Conservation (phyloP, 2,113 vertebrate genomes). For the Scophthalmus maximus region DNA sequence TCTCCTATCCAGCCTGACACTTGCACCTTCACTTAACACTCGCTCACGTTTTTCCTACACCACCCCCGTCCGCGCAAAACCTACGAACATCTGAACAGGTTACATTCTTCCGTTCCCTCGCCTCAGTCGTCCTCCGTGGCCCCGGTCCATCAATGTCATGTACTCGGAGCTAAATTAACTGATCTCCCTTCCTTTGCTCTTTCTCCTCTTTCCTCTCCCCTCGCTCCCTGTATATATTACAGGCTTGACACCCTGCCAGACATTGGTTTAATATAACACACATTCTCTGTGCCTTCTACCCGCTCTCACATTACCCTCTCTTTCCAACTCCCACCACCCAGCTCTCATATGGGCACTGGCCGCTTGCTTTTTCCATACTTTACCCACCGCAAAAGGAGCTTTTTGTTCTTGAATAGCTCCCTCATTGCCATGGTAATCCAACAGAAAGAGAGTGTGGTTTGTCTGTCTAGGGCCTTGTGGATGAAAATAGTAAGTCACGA, state of each 20-base stretch:
- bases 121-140: conserved; percentile 12
- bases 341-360: conserved; percentile 70
- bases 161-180: conserved; percentile 66
- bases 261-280: conserved; percentile 80
- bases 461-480: conserved; percentile 66
- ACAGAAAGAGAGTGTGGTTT: conserved; percentile 69
- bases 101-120: conserved; percentile 44
- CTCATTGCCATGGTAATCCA: conserved; percentile 79
- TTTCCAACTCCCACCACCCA: conserved; percentile 69
- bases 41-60: conserved; percentile 45
- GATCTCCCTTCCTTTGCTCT: conserved; percentile 64
- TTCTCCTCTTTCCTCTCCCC: conserved; percentile 25
- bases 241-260: conserved; percentile 73
- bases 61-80: neutral
- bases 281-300: conserved; percentile 70
- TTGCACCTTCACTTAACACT: conserved; percentile 61
- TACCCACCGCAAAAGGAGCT: conserved; percentile 71
- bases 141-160: conserved; percentile 73
- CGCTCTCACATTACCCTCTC: conserved; percentile 79
- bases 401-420: conserved; percentile 79
- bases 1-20: conserved; percentile 69
- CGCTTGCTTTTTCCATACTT: conserved; percentile 75
- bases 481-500: conserved; percentile 76
- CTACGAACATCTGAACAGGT: conserved; percentile 37
- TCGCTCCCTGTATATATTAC: conserved; percentile 65